These are phyloP conservation scores for Phoxinus dragarum DNA, from an alignment of 2,797 vertebrate genomes.

Conservation along the genomic window DNA sequence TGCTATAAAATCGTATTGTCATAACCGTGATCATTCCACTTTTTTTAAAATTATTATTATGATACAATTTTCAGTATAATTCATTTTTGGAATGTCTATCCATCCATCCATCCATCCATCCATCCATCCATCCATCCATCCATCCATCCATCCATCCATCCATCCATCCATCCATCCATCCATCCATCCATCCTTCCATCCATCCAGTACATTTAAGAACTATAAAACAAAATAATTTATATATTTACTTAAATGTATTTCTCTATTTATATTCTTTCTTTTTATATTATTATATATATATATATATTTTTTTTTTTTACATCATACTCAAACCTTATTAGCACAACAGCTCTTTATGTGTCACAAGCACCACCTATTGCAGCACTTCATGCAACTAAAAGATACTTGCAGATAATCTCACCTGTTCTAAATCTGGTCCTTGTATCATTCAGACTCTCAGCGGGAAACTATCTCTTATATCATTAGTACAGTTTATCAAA, in stretches of 20 bases:
- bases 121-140: no score
- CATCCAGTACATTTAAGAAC: no score
- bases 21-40: neutral
- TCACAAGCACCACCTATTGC: neutral
- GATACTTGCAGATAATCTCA: neutral
- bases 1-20: neutral
- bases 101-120: no score
- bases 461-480: constrained; percentile 10
- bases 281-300: no score
- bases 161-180: neutral
- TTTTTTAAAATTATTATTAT: neutral
- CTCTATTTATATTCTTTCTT: no score
- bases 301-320: no score
- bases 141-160: no score
- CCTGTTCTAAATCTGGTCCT: neutral
- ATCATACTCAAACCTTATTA: neutral
- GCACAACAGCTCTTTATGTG: neutral
- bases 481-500: constrained; percentile 25
- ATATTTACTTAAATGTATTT: no score
- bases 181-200: neutral
- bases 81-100: neutral
- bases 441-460: neutral
- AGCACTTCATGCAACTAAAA: neutral
- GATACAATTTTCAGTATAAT: neutral
- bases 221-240: no score